These are phyloP conservation scores for Hemaris fuciformis DNA, from an alignment of 2,888 invertebrate genomes.

Conservation along the genomic window DNA sequence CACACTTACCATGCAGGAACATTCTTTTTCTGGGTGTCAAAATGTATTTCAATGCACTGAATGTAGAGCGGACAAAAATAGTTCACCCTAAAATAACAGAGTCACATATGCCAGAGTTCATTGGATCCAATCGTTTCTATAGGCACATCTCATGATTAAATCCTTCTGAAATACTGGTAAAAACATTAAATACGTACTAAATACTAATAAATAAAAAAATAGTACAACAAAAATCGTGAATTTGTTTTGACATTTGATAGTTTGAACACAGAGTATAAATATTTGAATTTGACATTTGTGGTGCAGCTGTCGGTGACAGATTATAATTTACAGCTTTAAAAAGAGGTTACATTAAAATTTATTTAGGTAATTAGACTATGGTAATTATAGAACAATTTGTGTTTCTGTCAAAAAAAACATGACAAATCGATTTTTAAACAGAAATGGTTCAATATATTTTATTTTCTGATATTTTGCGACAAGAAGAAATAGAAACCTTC, in stretches of 20 bases:
- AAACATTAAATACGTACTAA: slow-evolving; percentile 6
- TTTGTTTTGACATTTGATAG: slow-evolving; percentile 69
- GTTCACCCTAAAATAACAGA: slow-evolving; percentile 75
- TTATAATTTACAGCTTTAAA: background rate
- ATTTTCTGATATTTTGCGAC: slow-evolving; percentile 55
- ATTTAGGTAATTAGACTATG: too few relatives aligned
- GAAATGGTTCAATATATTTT: slow-evolving; percentile 56
- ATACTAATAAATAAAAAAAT: slow-evolving; percentile 39
- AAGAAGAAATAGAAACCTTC: slow-evolving; percentile 61
- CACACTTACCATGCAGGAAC: slow-evolving; percentile 67
- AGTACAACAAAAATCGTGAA: slow-evolving; percentile 58
- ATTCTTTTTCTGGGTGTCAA: slow-evolving; percentile 75
- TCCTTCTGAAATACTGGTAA: slow-evolving; percentile 18
- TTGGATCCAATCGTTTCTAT: slow-evolving; percentile 3
- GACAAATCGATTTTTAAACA: slow-evolving; percentile 8
- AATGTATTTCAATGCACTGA: slow-evolving; percentile 73
- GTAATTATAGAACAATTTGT: too few relatives aligned
- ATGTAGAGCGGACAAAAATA: slow-evolving; percentile 80
- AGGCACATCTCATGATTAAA: slow-evolving; percentile 26
- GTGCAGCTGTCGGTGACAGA: background rate
- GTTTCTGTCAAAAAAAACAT: too few relatives aligned
- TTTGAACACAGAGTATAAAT: slow-evolving; percentile 26
- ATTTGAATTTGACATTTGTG: slow-evolving; percentile 5
- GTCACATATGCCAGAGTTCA: slow-evolving; percentile 18
- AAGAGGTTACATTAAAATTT: background rate